Evolutionary conservation across 2,888 invertebrate genomes (phyloP), one percentile per base, ranked within the genome.

Genomic region (Mechanitis mazaeus): DNA sequence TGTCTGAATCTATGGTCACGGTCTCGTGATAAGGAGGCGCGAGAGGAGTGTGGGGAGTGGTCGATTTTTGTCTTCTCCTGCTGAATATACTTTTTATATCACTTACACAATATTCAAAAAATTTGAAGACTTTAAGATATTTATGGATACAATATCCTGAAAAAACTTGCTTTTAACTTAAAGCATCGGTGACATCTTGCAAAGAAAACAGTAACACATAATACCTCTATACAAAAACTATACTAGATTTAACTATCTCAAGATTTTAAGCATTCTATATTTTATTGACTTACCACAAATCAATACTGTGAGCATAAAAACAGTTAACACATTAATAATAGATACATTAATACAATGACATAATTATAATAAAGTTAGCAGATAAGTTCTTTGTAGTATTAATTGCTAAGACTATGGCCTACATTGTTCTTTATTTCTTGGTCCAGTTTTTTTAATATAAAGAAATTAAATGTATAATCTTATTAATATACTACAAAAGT

Each of bases 21-120:
- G 86, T 85, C 66, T 90, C 89, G 69, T 91, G 91, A 76, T 90
- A 91, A 1, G 92, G 93, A 1, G 93, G 93, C 57, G 89, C 85
- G 1, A 92, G 87, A 0, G 95, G 94, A 3, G 95, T 94, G 78
- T 94, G 94, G 0, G 95, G 95, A 1, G 94, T 94, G 57, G 84
- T 77, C 0, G 90, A 90, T 68, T 87, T 90, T 66, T 84, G 83
- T 66, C 87, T 74, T 71, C 86, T 78, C 65, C 88, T 88, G 74
- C 33, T 64, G 42, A 58, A 61, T 9, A 58, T 31, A 59, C 56
- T 2, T 31, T 6, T 3, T 35, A 42, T 5, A 57, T 50, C 3
- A 1, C 35, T 35, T 35, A 6, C 6, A 35, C 6, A 35, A 35
- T 6, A 35, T 35, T 35, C 35, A 5, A 35, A 20, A 20, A 20